Conservation (phyloP, 2,797 vertebrate species). For the Argentina silus region DNA sequence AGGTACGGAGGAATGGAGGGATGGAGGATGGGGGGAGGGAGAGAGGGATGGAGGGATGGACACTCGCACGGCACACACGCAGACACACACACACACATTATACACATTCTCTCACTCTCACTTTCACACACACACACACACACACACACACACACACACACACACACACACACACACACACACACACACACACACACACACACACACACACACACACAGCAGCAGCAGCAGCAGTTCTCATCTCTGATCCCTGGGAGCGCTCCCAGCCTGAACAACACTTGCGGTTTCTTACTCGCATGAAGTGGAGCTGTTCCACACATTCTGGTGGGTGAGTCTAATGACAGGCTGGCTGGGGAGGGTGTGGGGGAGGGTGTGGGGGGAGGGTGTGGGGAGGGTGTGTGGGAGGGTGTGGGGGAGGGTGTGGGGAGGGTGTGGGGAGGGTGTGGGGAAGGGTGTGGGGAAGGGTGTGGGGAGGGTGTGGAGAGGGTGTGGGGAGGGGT, state of each 20-base stretch:
- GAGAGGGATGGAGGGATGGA: no score
- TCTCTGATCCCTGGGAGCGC: constrained; percentile 75
- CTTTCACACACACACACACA: not conserved
- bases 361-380: constrained; percentile 71
- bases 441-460: no score
- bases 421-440: constrained; percentile 85
- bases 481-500: no score
- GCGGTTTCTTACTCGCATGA: constrained; percentile 89
- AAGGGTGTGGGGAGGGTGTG: no score
- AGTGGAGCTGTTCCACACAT: constrained; percentile 84
- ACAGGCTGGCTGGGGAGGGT: constrained; percentile 85
- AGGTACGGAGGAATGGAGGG: no score
- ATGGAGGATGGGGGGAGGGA: no score
- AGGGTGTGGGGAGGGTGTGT: constrained; percentile 35
- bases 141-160: constrained; percentile 52
- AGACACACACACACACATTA: no score
- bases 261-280: constrained; percentile 83
- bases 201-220: constrained; percentile 54
- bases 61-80: no score
- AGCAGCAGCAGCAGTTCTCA: constrained; percentile 52
- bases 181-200: not conserved
- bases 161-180: no score
- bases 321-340: constrained; percentile 87
- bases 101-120: not conserved
- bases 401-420: no score